Base-by-base conservation (phyloP, 2,797 vertebrate species). In the Propithecus deckenii region DNA sequence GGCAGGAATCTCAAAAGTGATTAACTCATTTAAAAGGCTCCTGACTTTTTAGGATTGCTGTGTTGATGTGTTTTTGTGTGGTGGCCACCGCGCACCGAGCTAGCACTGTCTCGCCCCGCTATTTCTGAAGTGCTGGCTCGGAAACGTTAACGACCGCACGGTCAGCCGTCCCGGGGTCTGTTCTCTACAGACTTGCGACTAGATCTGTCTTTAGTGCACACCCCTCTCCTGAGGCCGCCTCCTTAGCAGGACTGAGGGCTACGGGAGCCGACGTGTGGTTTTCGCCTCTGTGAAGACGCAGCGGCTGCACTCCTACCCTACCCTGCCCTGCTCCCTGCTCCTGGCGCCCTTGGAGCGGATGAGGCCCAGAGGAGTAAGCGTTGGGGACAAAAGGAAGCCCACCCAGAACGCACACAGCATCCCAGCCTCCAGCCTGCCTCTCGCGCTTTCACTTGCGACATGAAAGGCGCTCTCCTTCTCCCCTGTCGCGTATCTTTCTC, bases 161-260 rank as follows among this genome's bases (percentile, higher is more conserved):
- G 12, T 38, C 25, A 28, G 22, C 25, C 15, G 4, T 57, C 43
- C 7, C 0, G 0, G 7, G 10, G 8, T 13, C 30, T 18, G 0
- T 22, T 55, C 1, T 2, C 59, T n/a, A 0, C 25, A n/a, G 2
- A 1, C 14, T 41, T 2, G 0, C 32, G 4, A 35, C 4, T 10
- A 20, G 75, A 46, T 52, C 14, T 52, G 69, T 38, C 38, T 9
- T 38, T 5, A 12, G 55, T 30, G 14, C 11, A 23, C 23, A 59
- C 48, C 38, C 48, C 38, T 55, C 48, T 57, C 28, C 17, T 17
- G 61, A 52, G 50, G 15, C 69, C 1, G 0, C 5, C 43, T 30
- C 59, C 46, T 17, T 9, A 11, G 65, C n/a, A 8, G 25, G 57
- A 25, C 57, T 59, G 23, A 59, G 12, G 23, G 57, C 57, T 25